Base-by-base conservation (phyloP, 1,140 invertebrate genomes). In the Anthonomus grandis region DNA sequence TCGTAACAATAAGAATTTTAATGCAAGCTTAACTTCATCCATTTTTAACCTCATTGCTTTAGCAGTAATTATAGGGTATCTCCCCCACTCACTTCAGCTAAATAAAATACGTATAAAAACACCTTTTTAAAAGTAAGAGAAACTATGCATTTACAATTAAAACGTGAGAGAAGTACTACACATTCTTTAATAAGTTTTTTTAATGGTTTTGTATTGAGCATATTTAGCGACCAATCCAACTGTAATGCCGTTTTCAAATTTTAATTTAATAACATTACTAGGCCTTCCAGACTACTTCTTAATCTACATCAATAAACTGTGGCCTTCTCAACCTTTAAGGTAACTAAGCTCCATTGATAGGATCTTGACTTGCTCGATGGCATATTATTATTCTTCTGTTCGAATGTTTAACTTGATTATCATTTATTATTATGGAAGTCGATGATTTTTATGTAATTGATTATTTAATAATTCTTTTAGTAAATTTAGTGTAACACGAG, bases 301-400 rank as follows among this genome's bases (percentile, higher is more conserved):
- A 31, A 31, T 38, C 13, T 38, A n/a, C 6, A 13, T 38, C 17
- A 38, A 13, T 6, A 4, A 38, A 15, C 37, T 38, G 37, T 38
- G 37, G 37, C 17, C 37, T 13, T 38, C 17, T 13, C 37, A 38
- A 38, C 17, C 37, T 38, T 38, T 38, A 38, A 38, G 17, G 37
- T 38, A 10, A 38, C 13, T 38, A 8, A 38, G 37, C 37, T 38
- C 37, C 37, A 38, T 38, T 38, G 13, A 38, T 38, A 38, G 37
- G 37, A 38, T 15, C 37, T 38, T 38, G 37, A 38, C 6, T 38
- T 38, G 37, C 37, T 38, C 37, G 37, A 38, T 6, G 4, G 37
- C 37, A 38, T n/a, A n/a, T n/a, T n/a, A n/a, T n/a, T n/a, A n/a
- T n/a, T n/a, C n/a, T n/a, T n/a, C n/a, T n/a, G n/a, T n/a, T n/a